Conservation (phyloP, 2,888 invertebrate genomes). For the Ophion ventricosus region DNA sequence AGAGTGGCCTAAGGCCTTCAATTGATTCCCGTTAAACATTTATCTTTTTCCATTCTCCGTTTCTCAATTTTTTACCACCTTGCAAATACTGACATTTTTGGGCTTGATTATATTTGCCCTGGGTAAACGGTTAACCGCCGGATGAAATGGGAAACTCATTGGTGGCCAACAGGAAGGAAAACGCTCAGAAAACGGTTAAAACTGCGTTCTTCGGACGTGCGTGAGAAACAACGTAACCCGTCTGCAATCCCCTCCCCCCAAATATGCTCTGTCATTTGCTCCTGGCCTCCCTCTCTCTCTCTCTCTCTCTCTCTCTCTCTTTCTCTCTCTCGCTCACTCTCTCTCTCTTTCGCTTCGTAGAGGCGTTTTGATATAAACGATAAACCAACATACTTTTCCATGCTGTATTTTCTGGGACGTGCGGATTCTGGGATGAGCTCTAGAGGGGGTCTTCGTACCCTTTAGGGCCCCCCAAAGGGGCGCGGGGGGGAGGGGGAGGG, state of each 20-base stretch:
- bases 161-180: conserved; percentile 25
- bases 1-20: too few species aligned
- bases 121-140: conserved; percentile 44
- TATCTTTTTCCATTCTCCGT: too few species aligned
- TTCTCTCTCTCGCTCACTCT: conserved; percentile 13
- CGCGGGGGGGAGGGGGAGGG: too few species aligned
- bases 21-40: too few species aligned
- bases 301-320: conserved; percentile 17
- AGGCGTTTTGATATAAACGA: conserved; percentile 70
- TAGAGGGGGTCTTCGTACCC: conserved; percentile 65
- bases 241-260: conserved; percentile 20
- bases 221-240: conserved; percentile 61
- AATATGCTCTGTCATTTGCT: conserved; percentile 3
- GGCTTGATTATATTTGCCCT: neutral
- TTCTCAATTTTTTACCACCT: too few species aligned
- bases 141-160: conserved; percentile 50
- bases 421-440: conserved; percentile 53
- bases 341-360: conserved; percentile 22
- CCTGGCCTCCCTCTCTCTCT: conserved; percentile 3
- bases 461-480: conserved; percentile 20
- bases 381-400: conserved; percentile 68
- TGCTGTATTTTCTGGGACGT: conserved; percentile 16
- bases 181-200: conserved; percentile 63
- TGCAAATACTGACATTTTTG: neutral
- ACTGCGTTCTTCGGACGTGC: conserved; percentile 48